These are phyloP conservation scores for Nasonia giraulti DNA, from an alignment of 1,140 invertebrate genomes.

Conservation along the genomic window DNA sequence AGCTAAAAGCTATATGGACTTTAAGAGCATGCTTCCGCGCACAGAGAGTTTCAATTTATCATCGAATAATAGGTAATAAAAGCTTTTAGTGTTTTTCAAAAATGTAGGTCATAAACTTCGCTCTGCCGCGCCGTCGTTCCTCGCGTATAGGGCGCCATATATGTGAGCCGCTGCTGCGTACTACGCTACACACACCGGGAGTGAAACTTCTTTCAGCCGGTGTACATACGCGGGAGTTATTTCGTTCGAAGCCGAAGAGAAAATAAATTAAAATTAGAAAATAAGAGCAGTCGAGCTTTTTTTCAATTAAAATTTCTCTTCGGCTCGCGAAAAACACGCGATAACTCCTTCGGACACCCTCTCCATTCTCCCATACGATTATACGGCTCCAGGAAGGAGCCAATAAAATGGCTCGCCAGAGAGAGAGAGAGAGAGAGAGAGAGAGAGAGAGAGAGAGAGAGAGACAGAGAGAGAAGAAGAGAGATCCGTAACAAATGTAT, in stretches of 20 bases:
- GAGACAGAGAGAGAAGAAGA: no score
- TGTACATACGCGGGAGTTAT: no score
- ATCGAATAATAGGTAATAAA: slow-evolving; percentile 11
- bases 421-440: no score
- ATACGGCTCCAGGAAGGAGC: background rate
- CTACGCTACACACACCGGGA: background rate
- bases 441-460: background rate
- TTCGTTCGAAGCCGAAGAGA: no score
- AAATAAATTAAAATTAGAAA: no score
- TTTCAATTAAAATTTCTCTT: no score
- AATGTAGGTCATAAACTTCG: slow-evolving; percentile 7
- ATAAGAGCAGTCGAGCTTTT: no score
- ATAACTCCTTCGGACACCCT: no score
- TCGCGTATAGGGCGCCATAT: no score
- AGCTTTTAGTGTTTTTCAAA: slow-evolving; percentile 7
- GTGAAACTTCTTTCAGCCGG: background rate
- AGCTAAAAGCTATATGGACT: background rate
- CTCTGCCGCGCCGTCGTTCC: background rate
- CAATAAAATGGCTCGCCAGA: background rate
- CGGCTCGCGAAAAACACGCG: no score
- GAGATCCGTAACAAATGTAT: background rate
- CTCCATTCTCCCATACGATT: background rate
- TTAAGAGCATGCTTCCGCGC: background rate
- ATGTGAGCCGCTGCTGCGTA: background rate
- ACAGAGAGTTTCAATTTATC: slow-evolving; percentile 5